Evolutionary conservation across 2,888 invertebrate species (phyloP).

Genomic region (Trichacis sp.): DNA sequence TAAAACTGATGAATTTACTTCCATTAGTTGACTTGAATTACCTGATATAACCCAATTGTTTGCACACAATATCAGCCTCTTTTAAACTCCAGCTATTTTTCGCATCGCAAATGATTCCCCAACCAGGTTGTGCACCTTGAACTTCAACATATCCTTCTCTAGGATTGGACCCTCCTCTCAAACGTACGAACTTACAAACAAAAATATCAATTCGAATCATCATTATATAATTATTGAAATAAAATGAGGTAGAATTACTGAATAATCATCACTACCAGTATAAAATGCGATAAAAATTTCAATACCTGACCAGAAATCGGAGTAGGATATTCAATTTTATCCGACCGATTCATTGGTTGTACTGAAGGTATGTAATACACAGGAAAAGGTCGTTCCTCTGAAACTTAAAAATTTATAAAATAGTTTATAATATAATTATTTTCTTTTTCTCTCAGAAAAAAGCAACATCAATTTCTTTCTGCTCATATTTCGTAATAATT

Average conservation of each 20-base stretch:
- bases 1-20: neutral
- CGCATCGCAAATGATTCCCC: conserved; percentile 71
- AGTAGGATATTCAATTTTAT: conserved; percentile 41
- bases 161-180: conserved; percentile 67
- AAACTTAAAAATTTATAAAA: too few species aligned
- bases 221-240: too few species aligned
- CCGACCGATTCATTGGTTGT: conserved; percentile 47
- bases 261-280: too few species aligned
- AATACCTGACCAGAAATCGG: conserved; percentile 63
- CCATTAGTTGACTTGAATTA: conserved; percentile 43
- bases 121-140: conserved; percentile 64
- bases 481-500: too few species aligned
- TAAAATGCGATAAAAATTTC: neutral
- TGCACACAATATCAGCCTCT: conserved; percentile 71
- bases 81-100: conserved; percentile 69
- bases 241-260: too few species aligned
- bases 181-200: conserved; percentile 67
- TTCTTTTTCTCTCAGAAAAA: too few species aligned
- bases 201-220: too few species aligned
- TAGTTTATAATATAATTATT: too few species aligned
- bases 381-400: conserved; percentile 62
- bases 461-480: too few species aligned
- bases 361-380: conserved; percentile 55
- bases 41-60: conserved; percentile 70
- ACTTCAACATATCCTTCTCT: conserved; percentile 70